phyloP scores from a whole-genome alignment of 2,888 invertebrate genomes.

The Drosophila paranaensis region DNA sequence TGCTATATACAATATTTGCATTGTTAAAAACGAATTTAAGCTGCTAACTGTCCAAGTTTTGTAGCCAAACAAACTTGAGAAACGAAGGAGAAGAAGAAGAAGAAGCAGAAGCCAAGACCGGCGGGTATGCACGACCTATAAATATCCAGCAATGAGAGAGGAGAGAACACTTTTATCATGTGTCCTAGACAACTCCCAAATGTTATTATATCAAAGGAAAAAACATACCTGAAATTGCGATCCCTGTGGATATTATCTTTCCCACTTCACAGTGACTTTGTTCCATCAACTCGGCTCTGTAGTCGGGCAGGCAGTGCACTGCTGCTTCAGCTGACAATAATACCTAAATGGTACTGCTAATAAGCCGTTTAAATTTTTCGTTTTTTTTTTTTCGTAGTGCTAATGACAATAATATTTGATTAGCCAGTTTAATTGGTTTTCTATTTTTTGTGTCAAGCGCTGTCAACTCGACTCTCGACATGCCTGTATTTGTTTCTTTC shows the following conservation, averaged over 20 bases:
- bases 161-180: no score
- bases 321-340: constrained; percentile 41
- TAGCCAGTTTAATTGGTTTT: constrained; percentile 79
- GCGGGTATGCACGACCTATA: neutral
- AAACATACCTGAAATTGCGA: no score
- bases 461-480: constrained; percentile 42
- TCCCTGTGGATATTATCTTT: neutral
- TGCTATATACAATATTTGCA: constrained; percentile 64
- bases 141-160: neutral
- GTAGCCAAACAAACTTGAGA: constrained; percentile 33
- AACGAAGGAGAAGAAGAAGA: neutral
- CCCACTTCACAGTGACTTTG: no score
- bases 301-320: constrained; percentile 19
- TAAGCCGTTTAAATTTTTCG: constrained; percentile 74
- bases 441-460: constrained; percentile 63
- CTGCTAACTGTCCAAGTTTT: constrained; percentile 60
- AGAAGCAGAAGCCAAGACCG: neutral
- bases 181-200: no score
- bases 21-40: constrained; percentile 70
- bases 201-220: no score
- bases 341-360: constrained; percentile 78
- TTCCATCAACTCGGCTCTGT: neutral
- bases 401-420: constrained; percentile 82
- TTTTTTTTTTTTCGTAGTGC: constrained; percentile 50
- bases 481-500: neutral